A percentile compares a stretch with the other conserved stretches of the same genome.
phyloP scores from a whole-genome alignment of 1,140 invertebrate species.

The Drosophila auraria region DNA sequence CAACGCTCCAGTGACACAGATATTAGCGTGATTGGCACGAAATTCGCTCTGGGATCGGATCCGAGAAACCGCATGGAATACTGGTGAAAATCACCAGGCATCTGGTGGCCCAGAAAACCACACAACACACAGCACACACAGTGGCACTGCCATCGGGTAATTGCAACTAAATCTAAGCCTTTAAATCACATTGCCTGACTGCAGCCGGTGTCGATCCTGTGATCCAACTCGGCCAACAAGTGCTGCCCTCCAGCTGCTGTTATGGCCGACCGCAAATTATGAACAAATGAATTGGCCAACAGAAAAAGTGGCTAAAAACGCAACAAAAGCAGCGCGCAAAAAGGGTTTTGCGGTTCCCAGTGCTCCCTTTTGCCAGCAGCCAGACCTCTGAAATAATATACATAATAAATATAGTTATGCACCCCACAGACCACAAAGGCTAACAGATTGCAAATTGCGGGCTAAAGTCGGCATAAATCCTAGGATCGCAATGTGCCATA shows the following conservation, averaged over 20 bases:
- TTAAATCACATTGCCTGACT: slow-evolving; percentile 58
- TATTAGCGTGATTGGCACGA: slow-evolving; percentile 79
- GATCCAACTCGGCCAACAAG: slow-evolving; percentile 66
- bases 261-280: slow-evolving; percentile 71
- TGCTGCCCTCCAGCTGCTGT: slow-evolving; percentile 44
- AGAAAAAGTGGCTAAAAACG: slow-evolving; percentile 26
- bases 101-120: slow-evolving; percentile 55
- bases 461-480: slow-evolving; percentile 12
- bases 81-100: slow-evolving; percentile 32
- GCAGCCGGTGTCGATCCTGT: slow-evolving; percentile 55
- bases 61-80: slow-evolving; percentile 31
- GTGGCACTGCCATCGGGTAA: slow-evolving; percentile 64
- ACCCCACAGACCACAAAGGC: slow-evolving; percentile 64
- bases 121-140: slow-evolving; percentile 44
- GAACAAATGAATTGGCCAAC: slow-evolving; percentile 72
- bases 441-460: slow-evolving; percentile 71
- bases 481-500: slow-evolving; percentile 3
- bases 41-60: slow-evolving; percentile 49
- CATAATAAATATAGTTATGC: slow-evolving; percentile 32
- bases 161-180: slow-evolving; percentile 58
- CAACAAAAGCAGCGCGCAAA: slow-evolving; percentile 13
- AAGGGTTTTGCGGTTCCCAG: slow-evolving; percentile 64
- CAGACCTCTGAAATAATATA: slow-evolving; percentile 26
- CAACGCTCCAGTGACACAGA: slow-evolving; percentile 76
- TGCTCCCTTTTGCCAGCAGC: background rate